A percentile compares a stretch with the other conserved stretches of the same genome.
Evolutionary conservation across 2,797 vertebrate species (phyloP).

Genomic region (Liasis olivaceus): DNA sequence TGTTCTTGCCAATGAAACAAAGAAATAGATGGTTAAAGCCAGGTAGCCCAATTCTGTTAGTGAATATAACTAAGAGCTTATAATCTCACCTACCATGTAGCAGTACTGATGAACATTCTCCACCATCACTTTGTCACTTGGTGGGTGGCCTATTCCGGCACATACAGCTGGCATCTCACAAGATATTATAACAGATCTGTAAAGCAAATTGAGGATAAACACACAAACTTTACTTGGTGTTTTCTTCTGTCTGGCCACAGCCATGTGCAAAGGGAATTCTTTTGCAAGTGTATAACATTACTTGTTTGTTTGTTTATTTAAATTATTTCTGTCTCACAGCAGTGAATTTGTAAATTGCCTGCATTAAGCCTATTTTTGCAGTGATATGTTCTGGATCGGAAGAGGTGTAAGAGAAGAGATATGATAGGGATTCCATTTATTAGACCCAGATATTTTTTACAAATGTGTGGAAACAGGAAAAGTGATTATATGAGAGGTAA

Average conservation of each 20-base stretch:
- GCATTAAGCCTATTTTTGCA: not conserved
- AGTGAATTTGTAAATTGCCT: not conserved
- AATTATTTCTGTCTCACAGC: not conserved
- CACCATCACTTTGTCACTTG: not conserved
- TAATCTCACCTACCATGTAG: not conserved
- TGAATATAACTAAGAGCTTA: not conserved
- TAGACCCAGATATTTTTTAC: not conserved
- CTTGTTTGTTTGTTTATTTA: not conserved
- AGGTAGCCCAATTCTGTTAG: not conserved
- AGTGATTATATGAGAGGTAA: not conserved
- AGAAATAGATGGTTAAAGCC: not conserved
- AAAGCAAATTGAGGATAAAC: not conserved
- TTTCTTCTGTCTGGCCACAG: not conserved
- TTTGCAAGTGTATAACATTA: not conserved
- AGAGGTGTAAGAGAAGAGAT: not conserved
- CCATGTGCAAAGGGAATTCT: too few relatives aligned
- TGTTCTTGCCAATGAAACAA: not conserved
- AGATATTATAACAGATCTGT: not conserved
- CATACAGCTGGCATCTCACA: not conserved
- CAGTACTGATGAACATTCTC: not conserved
- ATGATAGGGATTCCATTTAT: not conserved
- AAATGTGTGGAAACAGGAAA: not conserved
- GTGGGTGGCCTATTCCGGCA: not conserved
- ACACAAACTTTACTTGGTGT: not conserved
- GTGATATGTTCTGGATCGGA: not conserved